phyloP scores from a whole-genome alignment of 2,113 vertebrate species.

The Tragelaphus buxtoni region DNA sequence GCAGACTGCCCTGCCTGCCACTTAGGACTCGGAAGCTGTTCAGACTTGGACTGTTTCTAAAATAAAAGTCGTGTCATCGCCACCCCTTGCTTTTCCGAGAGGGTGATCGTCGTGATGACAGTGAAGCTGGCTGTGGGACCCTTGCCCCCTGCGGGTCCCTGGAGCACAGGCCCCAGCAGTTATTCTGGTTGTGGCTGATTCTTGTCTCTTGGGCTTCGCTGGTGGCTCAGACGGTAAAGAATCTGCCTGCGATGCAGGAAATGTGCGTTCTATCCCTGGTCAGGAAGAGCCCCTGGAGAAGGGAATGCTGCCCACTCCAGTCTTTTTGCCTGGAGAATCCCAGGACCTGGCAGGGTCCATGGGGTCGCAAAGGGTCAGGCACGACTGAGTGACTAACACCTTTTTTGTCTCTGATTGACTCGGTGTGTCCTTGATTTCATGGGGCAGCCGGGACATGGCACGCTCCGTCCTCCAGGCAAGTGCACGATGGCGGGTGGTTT shows the following conservation, averaged over 20 bases:
- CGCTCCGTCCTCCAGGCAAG: fast-evolving
- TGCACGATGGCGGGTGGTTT: fast-evolving
- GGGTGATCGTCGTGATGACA: fast-evolving
- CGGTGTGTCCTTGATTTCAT: background rate
- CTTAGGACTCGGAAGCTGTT: background rate
- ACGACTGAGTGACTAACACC: background rate
- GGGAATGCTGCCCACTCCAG: background rate
- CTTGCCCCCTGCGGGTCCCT: no score
- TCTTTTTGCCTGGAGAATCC: background rate
- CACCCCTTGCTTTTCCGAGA: background rate
- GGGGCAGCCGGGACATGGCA: background rate
- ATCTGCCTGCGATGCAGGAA: background rate
- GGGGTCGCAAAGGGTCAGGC: background rate
- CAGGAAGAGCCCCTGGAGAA: background rate
- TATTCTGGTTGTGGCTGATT: background rate
- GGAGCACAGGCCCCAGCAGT: background rate
- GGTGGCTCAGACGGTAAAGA: background rate
- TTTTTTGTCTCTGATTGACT: background rate
- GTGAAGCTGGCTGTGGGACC: fast-evolving
- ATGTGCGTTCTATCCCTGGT: background rate
- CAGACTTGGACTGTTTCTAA: background rate
- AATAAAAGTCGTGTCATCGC: background rate
- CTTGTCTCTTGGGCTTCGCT: background rate
- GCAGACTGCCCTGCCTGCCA: background rate
- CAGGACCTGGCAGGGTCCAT: background rate